Base-by-base conservation (phyloP, 2,888 invertebrate species). In the Oscheius sp. region DNA sequence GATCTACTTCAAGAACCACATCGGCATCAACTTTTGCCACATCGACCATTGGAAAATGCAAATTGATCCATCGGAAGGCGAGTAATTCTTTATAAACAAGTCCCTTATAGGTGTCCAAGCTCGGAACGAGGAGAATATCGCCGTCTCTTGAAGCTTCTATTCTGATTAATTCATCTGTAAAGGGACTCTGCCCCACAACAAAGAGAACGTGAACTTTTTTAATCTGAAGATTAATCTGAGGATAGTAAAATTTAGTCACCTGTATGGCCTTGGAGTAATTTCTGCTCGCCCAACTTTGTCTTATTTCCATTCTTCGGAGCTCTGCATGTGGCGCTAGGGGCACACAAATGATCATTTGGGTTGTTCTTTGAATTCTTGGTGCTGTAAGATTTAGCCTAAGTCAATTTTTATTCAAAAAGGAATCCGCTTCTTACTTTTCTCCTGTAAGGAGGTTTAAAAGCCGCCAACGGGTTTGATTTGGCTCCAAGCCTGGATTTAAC, bases 1-100 rank as follows among this genome's bases (percentile, higher is more conserved):
- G 12, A 33, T 54, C 54, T n/a, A 54, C 33, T 8, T 54, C 33
- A n/a, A 54, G 2, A 9, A 54, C 33, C 32, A 54, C 54, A n/a
- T 54, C 54, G 33, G 17, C 20, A 20, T 54, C 54, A 20, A 33
- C 20, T 22, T 54, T 54, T 8, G 33, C 54, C 2, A 54, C 33
- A 20, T 54, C 54, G 20, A 32, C 33, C 8, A 32, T 17, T 9
- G 54, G 54, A 33, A 33, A 33, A 54, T 33, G 8, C 8, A 22
- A 4, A 8, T n/a, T 32, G 8, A 33, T 20, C 54, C 54, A 54
- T 54, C 22, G 12, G 20, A 14, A 54, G 54, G 32, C 33, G 2
- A 33, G 2, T 2, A 54, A 20, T n/a, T 33, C 17, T 17, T 54
- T 54, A 22, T 54, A 54, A 24, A 54, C 54, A 17, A 54, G 33